Conservation (phyloP, 2,888 invertebrate genomes). For the Allolobophora icterica region DNA sequence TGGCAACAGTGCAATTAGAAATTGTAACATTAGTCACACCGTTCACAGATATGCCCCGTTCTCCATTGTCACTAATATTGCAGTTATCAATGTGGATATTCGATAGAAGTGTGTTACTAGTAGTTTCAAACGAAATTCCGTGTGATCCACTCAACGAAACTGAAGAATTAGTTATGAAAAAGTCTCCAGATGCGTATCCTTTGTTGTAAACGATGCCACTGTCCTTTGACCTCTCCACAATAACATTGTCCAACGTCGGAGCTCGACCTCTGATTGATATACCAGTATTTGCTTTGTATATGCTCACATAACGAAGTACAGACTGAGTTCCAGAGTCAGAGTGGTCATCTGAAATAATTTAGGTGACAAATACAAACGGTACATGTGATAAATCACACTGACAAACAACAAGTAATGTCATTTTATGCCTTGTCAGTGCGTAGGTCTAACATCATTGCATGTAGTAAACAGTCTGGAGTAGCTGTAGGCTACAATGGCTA, state of each 20-base stretch:
- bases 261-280: neutral
- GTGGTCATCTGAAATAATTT: no score
- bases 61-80: neutral
- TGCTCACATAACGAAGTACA: no score
- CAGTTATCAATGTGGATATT: neutral
- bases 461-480: no score
- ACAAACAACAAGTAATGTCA: no score
- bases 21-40: neutral
- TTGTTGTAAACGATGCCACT: neutral
- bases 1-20: slow-evolving; percentile 4
- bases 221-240: neutral
- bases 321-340: no score
- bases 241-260: neutral
- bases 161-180: neutral
- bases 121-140: neutral
- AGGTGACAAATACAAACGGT: no score
- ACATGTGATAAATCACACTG: no score
- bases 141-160: neutral
- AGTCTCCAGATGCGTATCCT: neutral
- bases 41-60: neutral
- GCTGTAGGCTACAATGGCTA: no score
- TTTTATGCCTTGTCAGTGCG: no score
- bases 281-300: neutral
- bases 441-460: no score
- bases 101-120: no score